phyloP scores from a whole-genome alignment of 2,888 invertebrate genomes.

The Galerucella nymphaeae region DNA sequence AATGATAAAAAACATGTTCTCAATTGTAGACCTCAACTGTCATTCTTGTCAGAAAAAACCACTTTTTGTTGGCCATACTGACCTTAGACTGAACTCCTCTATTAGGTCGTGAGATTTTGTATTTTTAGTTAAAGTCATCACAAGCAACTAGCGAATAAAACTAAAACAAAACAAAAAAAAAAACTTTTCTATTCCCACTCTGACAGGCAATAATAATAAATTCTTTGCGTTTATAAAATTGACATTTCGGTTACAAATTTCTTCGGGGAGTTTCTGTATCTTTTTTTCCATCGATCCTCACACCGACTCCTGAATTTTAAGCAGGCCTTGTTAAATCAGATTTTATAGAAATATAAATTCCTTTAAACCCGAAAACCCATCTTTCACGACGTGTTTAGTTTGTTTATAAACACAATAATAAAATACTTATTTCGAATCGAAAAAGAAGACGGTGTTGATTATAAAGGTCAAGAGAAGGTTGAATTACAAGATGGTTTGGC shows the following conservation, averaged over 20 bases:
- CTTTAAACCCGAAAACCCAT: background rate
- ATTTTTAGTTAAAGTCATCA: no score
- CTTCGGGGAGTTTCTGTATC: slow-evolving; percentile 42
- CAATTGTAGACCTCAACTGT: no score
- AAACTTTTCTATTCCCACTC: slow-evolving; percentile 31
- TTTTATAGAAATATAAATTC: slow-evolving; percentile 7
- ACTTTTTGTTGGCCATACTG: no score
- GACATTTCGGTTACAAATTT: slow-evolving; percentile 42
- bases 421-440: background rate
- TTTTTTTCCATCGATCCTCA: slow-evolving; percentile 39
- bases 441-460: background rate
- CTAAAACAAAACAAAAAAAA: slow-evolving; percentile 22
- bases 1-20: no score
- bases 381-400: background rate
- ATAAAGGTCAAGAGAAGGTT: background rate
- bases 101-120: no score
- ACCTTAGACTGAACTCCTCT: no score
- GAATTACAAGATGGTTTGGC: no score
- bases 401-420: background rate
- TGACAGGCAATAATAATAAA: slow-evolving; percentile 40
- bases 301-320: slow-evolving; percentile 46
- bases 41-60: no score
- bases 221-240: slow-evolving; percentile 43
- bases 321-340: slow-evolving; percentile 26
- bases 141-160: slow-evolving; percentile 26